Base-by-base conservation (phyloP, 2,113 vertebrate genomes). In the Clarias magur region DNA sequence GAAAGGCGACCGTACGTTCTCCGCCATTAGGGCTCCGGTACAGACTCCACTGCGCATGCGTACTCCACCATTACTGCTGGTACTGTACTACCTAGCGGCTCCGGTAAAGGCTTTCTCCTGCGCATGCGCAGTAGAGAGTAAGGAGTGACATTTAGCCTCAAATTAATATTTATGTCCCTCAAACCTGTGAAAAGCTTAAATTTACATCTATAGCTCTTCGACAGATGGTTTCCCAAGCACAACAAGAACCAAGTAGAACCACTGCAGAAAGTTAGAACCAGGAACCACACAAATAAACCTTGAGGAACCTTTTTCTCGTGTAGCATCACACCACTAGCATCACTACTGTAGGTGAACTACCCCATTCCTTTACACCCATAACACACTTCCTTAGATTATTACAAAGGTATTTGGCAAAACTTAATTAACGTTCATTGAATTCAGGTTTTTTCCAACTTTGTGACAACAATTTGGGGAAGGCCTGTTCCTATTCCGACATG, bases 1-100 rank as follows among this genome's bases (percentile, higher is more conserved):
- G 88, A 95, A 95, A 91, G 94, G 95, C 92, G 95, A 96, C 89
- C 95, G 94, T 82, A 95, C 94, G 90, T 92, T 95, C 94, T 95
- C 95, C 95, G 95, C 95, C 95, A 96, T 96, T 95, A 95, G 11
- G 75, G 93, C 91, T 91, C 93, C 93, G 92, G 93, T 92, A 91
- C 87, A 89, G 80, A 30, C 85, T 88, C 12, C 67, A 92, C 53
- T 80, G 93, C 94, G 94, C 95, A 95, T 94, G 95, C 91, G 94
- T 91, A 81, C 30, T 59, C 83, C 68, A 70, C 83, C 83, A 75
- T 57, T 56, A 75, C 30, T 53, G 30, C 30, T 60, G 19, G 57
- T 62, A 34, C 27, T 34, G 79, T 38, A 62, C 30, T 81, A 81
- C 79, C 79, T 81, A 38, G 11, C 57, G 30, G 19, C 79, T 81